phyloP scores from a whole-genome alignment of 2,888 invertebrate species.

The Falcaria lacertinaria region DNA sequence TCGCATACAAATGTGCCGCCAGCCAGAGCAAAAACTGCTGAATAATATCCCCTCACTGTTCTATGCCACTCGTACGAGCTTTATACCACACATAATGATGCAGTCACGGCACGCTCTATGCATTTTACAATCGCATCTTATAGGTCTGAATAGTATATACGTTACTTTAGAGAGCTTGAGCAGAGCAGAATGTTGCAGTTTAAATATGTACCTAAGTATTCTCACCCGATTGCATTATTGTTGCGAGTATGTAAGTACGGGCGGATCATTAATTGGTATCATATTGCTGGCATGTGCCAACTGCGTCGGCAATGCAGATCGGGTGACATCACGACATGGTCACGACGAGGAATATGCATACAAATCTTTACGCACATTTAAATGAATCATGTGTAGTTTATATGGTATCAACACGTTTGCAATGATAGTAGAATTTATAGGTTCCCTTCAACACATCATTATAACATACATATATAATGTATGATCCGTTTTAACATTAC shows the following conservation, averaged over 20 bases:
- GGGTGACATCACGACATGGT: constrained; percentile 41
- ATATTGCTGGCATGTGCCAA: constrained; percentile 61
- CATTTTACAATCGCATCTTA: constrained; percentile 50
- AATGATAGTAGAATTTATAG: too few species aligned
- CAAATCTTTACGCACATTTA: background rate
- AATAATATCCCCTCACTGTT: constrained; percentile 62
- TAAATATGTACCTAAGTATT: constrained; percentile 7
- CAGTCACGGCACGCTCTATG: constrained; percentile 52
- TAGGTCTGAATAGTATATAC: constrained; percentile 27
- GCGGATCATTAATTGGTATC: constrained; percentile 33
- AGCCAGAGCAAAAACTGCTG: constrained; percentile 65
- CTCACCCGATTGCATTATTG: constrained; percentile 1
- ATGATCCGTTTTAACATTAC: too few species aligned
- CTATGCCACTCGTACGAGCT: constrained; percentile 44
- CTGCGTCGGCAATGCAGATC: constrained; percentile 53
- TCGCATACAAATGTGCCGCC: constrained; percentile 70
- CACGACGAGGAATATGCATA: constrained; percentile 11
- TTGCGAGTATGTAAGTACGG: constrained; percentile 15
- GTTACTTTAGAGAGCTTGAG: constrained; percentile 23
- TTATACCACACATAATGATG: constrained; percentile 59
- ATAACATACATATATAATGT: too few species aligned
- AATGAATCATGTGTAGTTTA: background rate
- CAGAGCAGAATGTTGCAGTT: constrained; percentile 21
- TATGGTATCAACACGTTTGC: too few species aligned
- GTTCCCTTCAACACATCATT: too few species aligned